Evolutionary conservation across 1,140 invertebrate genomes (phyloP).

Genomic region (Eubasilissa regina): DNA sequence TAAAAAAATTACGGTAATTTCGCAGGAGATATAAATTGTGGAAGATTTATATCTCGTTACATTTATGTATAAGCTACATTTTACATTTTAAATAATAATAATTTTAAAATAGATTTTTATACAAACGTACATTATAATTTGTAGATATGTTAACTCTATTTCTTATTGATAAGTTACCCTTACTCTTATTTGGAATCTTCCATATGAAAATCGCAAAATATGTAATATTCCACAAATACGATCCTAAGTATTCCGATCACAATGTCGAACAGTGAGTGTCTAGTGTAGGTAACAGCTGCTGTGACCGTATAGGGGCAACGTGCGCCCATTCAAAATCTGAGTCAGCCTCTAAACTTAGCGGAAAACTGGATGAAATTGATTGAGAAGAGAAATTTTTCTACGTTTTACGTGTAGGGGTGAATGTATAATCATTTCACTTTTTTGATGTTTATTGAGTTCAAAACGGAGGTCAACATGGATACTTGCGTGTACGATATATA

Average conservation of each 20-base stretch:
- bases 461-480: too few relatives aligned
- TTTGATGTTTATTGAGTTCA: background rate
- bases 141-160: too few relatives aligned
- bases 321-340: conserved; percentile 30
- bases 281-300: conserved; percentile 48
- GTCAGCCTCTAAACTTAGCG: conserved; percentile 10
- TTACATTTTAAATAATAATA: too few relatives aligned
- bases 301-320: conserved; percentile 40
- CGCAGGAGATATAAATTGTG: too few relatives aligned
- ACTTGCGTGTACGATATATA: too few relatives aligned
- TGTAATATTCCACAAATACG: conserved; percentile 15
- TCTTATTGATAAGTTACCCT: too few relatives aligned
- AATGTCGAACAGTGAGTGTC: conserved; percentile 37
- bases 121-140: too few relatives aligned
- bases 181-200: background rate
- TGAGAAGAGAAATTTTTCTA: conserved; percentile 6
- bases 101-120: too few relatives aligned
- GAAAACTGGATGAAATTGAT: conserved; percentile 27
- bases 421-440: background rate
- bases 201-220: background rate
- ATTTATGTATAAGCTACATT: too few relatives aligned
- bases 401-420: conserved; percentile 7
- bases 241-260: conserved; percentile 50
- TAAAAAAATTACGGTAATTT: too few relatives aligned
- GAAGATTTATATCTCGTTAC: too few relatives aligned